phyloP scores from a whole-genome alignment of 2,888 invertebrate genomes.

The Galeruca laticollis region DNA sequence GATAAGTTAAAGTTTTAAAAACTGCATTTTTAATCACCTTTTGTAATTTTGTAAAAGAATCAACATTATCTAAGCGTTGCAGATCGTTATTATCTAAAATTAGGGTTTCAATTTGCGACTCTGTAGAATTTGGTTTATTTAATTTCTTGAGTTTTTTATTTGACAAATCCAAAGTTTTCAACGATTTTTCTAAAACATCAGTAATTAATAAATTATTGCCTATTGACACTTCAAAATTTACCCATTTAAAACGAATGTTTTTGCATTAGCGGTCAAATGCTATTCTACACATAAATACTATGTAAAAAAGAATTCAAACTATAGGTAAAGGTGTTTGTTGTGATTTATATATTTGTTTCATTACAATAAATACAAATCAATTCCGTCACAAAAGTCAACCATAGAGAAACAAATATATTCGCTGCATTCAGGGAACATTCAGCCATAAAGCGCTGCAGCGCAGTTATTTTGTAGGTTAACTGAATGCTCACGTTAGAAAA shows the following conservation, averaged over 20 bases:
- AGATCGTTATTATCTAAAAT: conserved; percentile 89
- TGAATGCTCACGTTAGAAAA: too few relatives aligned
- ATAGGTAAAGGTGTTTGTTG: background rate
- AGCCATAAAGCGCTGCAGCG: too few relatives aligned
- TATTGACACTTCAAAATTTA: background rate
- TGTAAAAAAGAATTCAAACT: background rate
- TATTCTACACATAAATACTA: background rate
- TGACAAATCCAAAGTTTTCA: conserved; percentile 75
- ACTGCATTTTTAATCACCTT: conserved; percentile 70
- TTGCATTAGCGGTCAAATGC: background rate
- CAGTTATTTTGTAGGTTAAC: too few relatives aligned
- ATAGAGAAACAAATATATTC: too few relatives aligned
- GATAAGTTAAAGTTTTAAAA: conserved; percentile 14
- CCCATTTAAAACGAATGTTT: background rate
- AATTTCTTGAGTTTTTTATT: conserved; percentile 86
- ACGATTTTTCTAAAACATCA: conserved; percentile 29
- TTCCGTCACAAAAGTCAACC: too few relatives aligned
- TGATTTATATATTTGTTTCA: background rate
- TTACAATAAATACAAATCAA: too few relatives aligned
- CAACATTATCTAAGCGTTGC: conserved; percentile 88
- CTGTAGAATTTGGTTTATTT: conserved; percentile 77
- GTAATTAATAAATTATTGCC: background rate
- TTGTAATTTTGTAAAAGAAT: conserved; percentile 82
- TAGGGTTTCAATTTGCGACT: conserved; percentile 77
- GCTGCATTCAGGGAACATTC: too few relatives aligned